phyloP scores from a whole-genome alignment of 1,140 invertebrate genomes.

The Bombus breviceps region DNA sequence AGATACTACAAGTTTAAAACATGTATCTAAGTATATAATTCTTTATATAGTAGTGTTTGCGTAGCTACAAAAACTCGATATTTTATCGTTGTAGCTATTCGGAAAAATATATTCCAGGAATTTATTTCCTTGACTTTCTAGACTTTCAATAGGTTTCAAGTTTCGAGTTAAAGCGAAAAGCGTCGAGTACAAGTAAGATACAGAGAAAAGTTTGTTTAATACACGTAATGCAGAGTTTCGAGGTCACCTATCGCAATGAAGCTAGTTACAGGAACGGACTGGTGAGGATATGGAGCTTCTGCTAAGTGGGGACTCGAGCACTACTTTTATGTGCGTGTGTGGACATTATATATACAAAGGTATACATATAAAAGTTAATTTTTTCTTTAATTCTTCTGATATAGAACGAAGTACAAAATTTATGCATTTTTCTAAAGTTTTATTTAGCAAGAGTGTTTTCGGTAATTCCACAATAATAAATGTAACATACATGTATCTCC shows the following conservation, averaged over 20 bases:
- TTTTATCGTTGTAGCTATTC: not conserved
- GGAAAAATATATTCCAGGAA: not conserved
- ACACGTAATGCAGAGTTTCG: not conserved
- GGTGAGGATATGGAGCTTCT: not conserved
- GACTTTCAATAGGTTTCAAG: not conserved
- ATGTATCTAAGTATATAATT: not conserved
- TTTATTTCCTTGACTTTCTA: not conserved
- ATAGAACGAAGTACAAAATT: conserved; percentile 21
- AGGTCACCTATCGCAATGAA: not conserved
- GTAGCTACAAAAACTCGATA: not conserved
- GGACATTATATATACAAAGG: not conserved
- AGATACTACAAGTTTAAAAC: not conserved
- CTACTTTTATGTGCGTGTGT: not conserved
- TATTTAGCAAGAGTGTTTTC: conserved; percentile 75
- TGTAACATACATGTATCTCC: conserved; percentile 70
- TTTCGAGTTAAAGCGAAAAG: not conserved
- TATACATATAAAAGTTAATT: conserved; percentile 8
- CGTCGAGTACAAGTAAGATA: not conserved
- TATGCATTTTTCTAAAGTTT: conserved; percentile 64
- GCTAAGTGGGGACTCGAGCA: not conserved
- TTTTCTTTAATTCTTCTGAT: not conserved
- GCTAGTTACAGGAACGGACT: not conserved
- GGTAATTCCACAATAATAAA: conserved; percentile 66
- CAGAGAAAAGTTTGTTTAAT: not conserved
- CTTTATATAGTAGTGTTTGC: not conserved